Evolutionary conservation across 2,888 invertebrate species (phyloP).

Genomic region (Bedellia somnulentella): DNA sequence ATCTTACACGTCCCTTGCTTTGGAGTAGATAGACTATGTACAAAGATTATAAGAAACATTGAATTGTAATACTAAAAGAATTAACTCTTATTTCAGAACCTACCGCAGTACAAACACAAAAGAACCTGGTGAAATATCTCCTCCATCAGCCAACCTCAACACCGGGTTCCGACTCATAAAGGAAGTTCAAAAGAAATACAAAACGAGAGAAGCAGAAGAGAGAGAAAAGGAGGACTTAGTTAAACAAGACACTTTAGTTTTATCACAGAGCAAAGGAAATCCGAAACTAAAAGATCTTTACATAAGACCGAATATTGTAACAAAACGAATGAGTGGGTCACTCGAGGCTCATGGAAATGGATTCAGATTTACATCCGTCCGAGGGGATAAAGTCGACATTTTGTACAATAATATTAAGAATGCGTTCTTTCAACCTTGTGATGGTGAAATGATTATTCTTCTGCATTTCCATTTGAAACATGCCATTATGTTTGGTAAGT

Average conservation of each 20-base stretch:
- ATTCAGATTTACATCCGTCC: slow-evolving; percentile 95
- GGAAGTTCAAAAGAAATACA: slow-evolving; percentile 98
- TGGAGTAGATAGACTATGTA: too few relatives aligned
- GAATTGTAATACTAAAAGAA: slow-evolving; percentile 4
- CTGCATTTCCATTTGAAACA: slow-evolving; percentile 98
- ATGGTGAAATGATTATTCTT: slow-evolving; percentile 99
- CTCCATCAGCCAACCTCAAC: slow-evolving; percentile 93
- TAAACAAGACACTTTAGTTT: slow-evolving; percentile 93
- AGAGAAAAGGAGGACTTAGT: slow-evolving; percentile 98
- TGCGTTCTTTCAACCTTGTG: slow-evolving; percentile 98
- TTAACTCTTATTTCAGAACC: slow-evolving; percentile 61
- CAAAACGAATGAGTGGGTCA: slow-evolving; percentile 91
- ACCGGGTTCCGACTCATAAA: slow-evolving; percentile 97
- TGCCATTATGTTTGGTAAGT: slow-evolving; percentile 95
- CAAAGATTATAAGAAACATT: too few relatives aligned
- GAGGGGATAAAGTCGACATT: slow-evolving; percentile 99
- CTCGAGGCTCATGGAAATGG: slow-evolving; percentile 97
- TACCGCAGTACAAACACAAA: slow-evolving; percentile 97
- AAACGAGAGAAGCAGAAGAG: slow-evolving; percentile 97
- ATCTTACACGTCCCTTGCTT: too few relatives aligned
- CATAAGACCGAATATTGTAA: slow-evolving; percentile 98
- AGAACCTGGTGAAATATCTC: slow-evolving; percentile 92
- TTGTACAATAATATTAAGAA: slow-evolving; percentile 99
- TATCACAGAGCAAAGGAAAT: slow-evolving; percentile 95
- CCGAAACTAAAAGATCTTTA: slow-evolving; percentile 97